Conservation (phyloP, 1,140 invertebrate species). For the Megalopta genalis region DNA sequence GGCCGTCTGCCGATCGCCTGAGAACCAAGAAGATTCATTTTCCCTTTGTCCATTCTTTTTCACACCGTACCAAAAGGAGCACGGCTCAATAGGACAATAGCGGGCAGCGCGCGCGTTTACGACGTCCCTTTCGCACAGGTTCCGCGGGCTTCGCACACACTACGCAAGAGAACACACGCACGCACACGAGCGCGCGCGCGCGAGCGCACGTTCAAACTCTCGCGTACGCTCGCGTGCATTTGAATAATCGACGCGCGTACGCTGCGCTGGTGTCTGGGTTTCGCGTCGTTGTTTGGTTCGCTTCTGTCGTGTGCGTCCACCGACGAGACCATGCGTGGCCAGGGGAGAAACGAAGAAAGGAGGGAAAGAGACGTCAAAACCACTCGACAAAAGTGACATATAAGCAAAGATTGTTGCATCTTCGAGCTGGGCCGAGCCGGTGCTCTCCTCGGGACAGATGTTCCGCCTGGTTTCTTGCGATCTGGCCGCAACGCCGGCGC, state of each 20-base stretch:
- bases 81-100: conserved; percentile 63
- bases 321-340: not conserved
- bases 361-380: conserved; percentile 7
- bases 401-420: conserved; percentile 50
- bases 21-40: conserved; percentile 75
- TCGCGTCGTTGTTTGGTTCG: conserved; percentile 4
- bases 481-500: not conserved
- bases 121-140: conserved; percentile 48
- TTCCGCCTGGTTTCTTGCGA: conserved; percentile 44
- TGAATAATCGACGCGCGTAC: conserved; percentile 37
- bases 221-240: not conserved
- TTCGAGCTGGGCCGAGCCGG: conserved; percentile 11
- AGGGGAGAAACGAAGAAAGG: conserved; percentile 1
- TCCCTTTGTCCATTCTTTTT: conserved; percentile 73
- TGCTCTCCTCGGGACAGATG: conserved; percentile 50
- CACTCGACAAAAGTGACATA: conserved; percentile 43
- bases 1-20: conserved; percentile 69
- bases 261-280: not conserved
- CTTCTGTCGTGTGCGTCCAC: not conserved
- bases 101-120: conserved; percentile 42
- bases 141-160: conserved; percentile 22
- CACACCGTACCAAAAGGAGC: conserved; percentile 68
- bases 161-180: conserved; percentile 22
- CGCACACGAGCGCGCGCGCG: not conserved
- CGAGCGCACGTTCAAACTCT: not conserved